Conservation (phyloP, 2,113 vertebrate genomes). For the Puffinus mauretanicus region DNA sequence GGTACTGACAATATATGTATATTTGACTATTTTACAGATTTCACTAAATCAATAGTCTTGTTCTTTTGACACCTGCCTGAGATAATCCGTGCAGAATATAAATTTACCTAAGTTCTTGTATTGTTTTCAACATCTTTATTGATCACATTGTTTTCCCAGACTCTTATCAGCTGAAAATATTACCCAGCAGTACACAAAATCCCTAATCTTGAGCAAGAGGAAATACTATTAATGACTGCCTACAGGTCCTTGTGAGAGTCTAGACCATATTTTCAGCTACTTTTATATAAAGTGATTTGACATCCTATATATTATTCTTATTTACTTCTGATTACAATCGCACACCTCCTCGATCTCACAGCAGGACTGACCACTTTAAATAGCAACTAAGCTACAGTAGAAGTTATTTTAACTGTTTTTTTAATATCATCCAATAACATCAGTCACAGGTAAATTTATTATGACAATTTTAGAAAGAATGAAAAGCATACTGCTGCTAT, state of each 20-base stretch:
- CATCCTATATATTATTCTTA: constrained; percentile 13
- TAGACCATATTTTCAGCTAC: not conserved
- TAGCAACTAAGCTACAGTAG: not conserved
- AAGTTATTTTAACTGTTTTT: not conserved
- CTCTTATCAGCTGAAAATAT: constrained; percentile 33
- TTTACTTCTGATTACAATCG: constrained; percentile 24
- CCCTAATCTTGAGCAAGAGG: not conserved
- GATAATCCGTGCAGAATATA: constrained; percentile 21
- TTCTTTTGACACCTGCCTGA: not conserved
- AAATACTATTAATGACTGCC: not conserved
- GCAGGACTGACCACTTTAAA: not conserved
- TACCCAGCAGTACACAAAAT: not conserved
- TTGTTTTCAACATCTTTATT: constrained; percentile 12
- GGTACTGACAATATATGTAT: not conserved
- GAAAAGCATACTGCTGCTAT: not conserved
- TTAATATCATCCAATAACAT: not conserved
- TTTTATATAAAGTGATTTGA: not conserved
- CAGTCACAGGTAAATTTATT: not conserved
- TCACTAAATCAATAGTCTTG: not conserved
- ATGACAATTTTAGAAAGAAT: not conserved
- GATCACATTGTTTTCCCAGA: not conserved
- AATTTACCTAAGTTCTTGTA: not conserved
- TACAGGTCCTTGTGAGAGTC: not conserved
- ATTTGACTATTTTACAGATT: not conserved
- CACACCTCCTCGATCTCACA: not conserved